Evolutionary conservation across 64 coral and sea anemone species (phyloP), one percentile per base, ranked within the genome.

Genomic region (Porites australiensis): DNA sequence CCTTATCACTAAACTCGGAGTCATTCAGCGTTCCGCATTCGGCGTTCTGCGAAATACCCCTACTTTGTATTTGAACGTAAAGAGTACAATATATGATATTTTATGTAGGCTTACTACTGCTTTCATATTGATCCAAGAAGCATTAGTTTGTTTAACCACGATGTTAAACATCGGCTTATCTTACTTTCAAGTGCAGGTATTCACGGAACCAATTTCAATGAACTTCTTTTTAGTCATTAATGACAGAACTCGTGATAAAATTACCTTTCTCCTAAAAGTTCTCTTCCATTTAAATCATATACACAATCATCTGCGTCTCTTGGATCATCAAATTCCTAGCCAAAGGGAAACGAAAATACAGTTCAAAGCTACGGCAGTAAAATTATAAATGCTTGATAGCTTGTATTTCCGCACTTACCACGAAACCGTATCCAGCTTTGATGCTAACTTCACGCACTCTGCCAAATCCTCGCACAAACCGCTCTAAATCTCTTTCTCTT

Each of bases 341-440:
- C 13, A 69, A 69, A 14, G 21, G 18, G 3, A 37, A 63, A 74
- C 63, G 64, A 63, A 79, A 22, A 62, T 20, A 51, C n/a, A 51
- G 44, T 9, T 57, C 12, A 57, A 57, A 37, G 27, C 27, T 37
- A 37, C 27, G 27, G 27, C 27, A 37, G 27, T 37, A 37, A 37
- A 1, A 37, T 37, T 37, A 37, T 37, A 37, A 1, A 37, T 37
- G 27, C 27, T 37, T 1, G 27, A 37, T 37, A 37, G 27, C 27
- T 37, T 37, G 27, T 37, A 37, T 37, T 37, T 37, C 27, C 27
- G 27, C 27, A 91, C 98, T 94, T 16, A 99, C 98, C 94, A 99
- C 98, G 92, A 99, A 99, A 69, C 98, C 98, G 21, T 99, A 99
- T 57, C 98, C 98, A 88, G 90, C 82, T 73, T 99, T 99, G 77